phyloP scores from a whole-genome alignment of 2,113 vertebrate species.

The Sander vitreus region DNA sequence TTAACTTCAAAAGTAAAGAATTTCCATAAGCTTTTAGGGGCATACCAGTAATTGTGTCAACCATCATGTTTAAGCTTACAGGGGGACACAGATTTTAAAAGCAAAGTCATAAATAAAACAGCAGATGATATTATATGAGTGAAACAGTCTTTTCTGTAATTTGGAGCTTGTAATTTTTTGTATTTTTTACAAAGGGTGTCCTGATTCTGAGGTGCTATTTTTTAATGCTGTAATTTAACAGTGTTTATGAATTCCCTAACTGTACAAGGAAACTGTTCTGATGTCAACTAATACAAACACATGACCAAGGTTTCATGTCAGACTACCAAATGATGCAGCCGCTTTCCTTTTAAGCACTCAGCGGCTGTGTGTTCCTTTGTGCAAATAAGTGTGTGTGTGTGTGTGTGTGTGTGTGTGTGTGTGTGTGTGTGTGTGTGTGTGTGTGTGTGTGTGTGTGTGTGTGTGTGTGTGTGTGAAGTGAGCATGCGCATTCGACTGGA shows the following conservation, averaged over 20 bases:
- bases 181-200: neutral
- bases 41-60: slow-evolving; percentile 4
- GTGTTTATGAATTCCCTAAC: slow-evolving; percentile 17
- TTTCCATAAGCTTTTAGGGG: slow-evolving; percentile 2
- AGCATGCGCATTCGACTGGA: slow-evolving; percentile 65
- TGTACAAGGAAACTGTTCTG: slow-evolving; percentile 3
- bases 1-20: neutral
- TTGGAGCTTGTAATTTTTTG: neutral
- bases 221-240: slow-evolving; percentile 5
- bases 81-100: slow-evolving; percentile 44
- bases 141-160: slow-evolving; percentile 2
- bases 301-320: slow-evolving; percentile 51
- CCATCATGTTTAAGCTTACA: slow-evolving; percentile 8
- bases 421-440: slow-evolving; percentile 36
- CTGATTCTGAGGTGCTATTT: neutral
- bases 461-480: slow-evolving; percentile 20
- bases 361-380: slow-evolving; percentile 54
- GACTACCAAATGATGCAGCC: slow-evolving; percentile 63
- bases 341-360: slow-evolving; percentile 59
- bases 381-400: slow-evolving; percentile 38
- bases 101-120: slow-evolving; percentile 41
- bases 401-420: slow-evolving; percentile 31
- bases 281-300: slow-evolving; percentile 45
- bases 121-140: neutral
- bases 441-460: slow-evolving; percentile 31